Conservation (phyloP, 2,888 invertebrate genomes). For the Habrosyne pyritoides region DNA sequence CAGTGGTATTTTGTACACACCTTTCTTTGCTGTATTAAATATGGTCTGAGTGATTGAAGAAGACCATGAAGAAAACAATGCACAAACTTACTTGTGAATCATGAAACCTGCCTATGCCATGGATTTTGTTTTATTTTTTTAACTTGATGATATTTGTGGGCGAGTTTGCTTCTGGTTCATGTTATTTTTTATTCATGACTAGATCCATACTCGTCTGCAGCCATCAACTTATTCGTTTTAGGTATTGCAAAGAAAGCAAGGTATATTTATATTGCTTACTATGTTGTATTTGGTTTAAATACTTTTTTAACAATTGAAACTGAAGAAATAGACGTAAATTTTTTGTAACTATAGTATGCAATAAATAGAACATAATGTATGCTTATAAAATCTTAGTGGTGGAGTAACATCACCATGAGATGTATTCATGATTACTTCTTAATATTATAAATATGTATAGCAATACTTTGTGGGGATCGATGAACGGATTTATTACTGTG, state of each 20-base stretch:
- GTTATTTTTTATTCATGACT: constrained; percentile 87
- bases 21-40: no score
- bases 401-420: no score
- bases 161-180: constrained; percentile 92
- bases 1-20: not conserved
- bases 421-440: no score
- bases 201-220: constrained; percentile 95
- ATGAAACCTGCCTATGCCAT: not conserved
- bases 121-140: constrained; percentile 16
- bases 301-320: no score
- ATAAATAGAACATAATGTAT: no score
- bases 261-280: not conserved
- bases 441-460: no score
- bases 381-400: no score
- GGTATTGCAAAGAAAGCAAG: not conserved
- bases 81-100: not conserved
- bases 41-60: not conserved
- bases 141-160: constrained; percentile 87
- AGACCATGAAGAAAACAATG: not conserved
- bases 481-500: no score
- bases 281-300: no score
- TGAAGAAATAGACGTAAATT: no score
- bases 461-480: no score
- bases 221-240: constrained; percentile 70
- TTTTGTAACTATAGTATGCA: no score